Evolutionary conservation across 2,888 invertebrate species (phyloP).

Genomic region (Protonemura montana): DNA sequence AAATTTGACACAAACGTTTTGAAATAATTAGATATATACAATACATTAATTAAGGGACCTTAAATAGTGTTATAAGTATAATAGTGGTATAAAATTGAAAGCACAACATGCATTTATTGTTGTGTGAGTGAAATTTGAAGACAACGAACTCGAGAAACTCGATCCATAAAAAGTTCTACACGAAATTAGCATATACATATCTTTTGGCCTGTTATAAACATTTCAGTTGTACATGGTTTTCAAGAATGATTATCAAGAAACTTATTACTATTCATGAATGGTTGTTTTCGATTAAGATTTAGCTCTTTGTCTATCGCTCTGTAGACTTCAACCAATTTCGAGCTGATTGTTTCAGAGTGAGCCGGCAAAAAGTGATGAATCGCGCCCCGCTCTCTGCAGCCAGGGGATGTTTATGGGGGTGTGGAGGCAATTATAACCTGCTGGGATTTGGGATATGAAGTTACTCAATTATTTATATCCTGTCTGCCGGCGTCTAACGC

Average conservation of each 20-base stretch:
- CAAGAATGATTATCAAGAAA: too few species aligned
- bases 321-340: neutral
- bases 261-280: neutral
- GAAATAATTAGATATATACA: slow-evolving; percentile 28
- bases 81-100: neutral
- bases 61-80: slow-evolving; percentile 27
- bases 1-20: slow-evolving; percentile 20
- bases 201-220: neutral
- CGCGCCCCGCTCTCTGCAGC: neutral
- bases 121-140: slow-evolving; percentile 15
- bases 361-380: neutral
- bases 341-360: neutral
- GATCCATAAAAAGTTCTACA: neutral
- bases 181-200: neutral
- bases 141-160: neutral
- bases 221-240: neutral
- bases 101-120: neutral
- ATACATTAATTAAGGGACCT: neutral
- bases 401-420: neutral
- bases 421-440: neutral
- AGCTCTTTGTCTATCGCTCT: neutral
- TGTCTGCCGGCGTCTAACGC: neutral
- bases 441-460: slow-evolving; percentile 1
- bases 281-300: neutral
- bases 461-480: neutral